These are phyloP conservation scores for Myotis planiceps DNA, from an alignment of 2,797 vertebrate species.

Conservation along the genomic window DNA sequence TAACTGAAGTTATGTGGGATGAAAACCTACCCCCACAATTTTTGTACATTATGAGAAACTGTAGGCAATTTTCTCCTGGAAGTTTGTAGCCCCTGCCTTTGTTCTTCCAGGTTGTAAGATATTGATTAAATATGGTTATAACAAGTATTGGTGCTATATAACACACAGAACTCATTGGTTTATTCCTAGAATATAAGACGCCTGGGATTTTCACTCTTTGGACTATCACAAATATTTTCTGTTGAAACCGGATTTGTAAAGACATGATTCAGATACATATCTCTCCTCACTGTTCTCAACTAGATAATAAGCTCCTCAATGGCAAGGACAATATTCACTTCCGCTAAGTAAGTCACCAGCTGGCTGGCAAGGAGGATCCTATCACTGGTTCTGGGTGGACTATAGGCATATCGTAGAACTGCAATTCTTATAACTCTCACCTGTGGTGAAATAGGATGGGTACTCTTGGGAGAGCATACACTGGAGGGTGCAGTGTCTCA, in stretches of 20 bases:
- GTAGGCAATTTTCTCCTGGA: background rate
- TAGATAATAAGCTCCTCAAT: background rate
- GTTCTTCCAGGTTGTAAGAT: background rate
- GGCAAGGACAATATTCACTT: background rate
- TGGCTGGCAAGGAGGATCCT: background rate
- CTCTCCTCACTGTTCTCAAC: background rate
- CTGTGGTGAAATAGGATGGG: background rate
- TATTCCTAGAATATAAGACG: background rate
- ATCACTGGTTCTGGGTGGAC: background rate
- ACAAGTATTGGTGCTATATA: background rate
- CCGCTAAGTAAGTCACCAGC: background rate
- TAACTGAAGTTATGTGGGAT: background rate
- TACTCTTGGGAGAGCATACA: background rate
- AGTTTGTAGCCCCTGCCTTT: background rate
- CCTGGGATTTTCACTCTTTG: background rate
- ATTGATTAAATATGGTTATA: background rate
- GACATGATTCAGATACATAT: background rate
- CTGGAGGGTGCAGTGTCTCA: background rate
- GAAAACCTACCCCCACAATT: background rate
- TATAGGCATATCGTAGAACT: background rate
- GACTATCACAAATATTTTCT: conserved; percentile 1
- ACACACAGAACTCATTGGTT: background rate
- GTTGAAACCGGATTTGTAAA: background rate
- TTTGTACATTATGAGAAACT: background rate
- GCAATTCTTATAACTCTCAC: background rate